A percentile compares a stretch with the other conserved stretches of the same genome.
Evolutionary conservation across 2,113 vertebrate genomes (phyloP).

Genomic region (Alouatta palliata): DNA sequence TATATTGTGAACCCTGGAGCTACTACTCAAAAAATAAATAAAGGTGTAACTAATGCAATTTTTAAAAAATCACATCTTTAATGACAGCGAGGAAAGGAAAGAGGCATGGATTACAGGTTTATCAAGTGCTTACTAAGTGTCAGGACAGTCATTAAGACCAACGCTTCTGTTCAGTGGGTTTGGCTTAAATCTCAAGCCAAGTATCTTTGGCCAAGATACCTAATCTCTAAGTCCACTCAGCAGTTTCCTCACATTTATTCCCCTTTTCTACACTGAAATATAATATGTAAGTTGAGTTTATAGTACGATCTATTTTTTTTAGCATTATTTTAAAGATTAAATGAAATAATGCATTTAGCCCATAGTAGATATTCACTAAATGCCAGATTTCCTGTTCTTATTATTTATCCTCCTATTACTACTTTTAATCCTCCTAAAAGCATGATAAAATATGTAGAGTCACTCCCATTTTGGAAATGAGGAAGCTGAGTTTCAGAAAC

Average conservation of each 20-base stretch:
- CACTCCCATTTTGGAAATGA: neutral
- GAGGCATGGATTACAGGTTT: neutral
- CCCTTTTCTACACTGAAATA: neutral
- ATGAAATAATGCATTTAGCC: neutral
- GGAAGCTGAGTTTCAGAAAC: neutral
- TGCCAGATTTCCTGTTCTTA: neutral
- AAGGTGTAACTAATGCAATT: neutral
- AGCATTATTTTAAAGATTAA: conserved; percentile 4
- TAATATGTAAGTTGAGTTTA: neutral
- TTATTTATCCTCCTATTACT: neutral
- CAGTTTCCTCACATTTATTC: neutral
- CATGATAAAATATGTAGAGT: neutral
- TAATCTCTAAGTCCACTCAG: neutral
- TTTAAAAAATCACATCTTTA: neutral
- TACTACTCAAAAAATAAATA: neutral
- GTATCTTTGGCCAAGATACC: neutral
- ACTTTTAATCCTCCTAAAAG: neutral
- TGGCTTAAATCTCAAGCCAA: neutral
- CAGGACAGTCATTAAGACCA: neutral
- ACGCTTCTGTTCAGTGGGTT: neutral
- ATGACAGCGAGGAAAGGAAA: neutral
- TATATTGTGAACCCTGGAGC: neutral
- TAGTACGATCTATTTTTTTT: neutral
- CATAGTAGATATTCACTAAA: neutral
- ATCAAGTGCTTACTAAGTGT: neutral